A percentile compares a stretch with the other conserved stretches of the same genome.
Conservation (phyloP, 2,797 vertebrate species). For the Microctenopoma steveboyesi region DNA sequence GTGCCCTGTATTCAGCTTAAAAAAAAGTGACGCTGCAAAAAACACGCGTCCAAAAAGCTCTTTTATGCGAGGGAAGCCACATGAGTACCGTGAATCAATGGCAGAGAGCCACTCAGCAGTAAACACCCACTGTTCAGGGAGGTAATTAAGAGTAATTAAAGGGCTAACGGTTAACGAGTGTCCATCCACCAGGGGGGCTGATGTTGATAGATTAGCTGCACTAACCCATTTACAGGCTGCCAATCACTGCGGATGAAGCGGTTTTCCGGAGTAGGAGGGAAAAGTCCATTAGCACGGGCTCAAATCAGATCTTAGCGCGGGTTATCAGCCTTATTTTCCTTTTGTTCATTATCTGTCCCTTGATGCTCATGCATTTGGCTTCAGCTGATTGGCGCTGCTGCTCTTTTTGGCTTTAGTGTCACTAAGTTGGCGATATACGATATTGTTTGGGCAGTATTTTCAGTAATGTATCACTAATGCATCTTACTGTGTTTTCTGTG, state of each 20-base stretch:
- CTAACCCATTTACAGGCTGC: slow-evolving; percentile 81
- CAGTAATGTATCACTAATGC: slow-evolving; percentile 78
- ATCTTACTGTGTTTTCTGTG: slow-evolving; percentile 53
- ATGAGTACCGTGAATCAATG: slow-evolving; percentile 43
- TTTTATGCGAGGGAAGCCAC: slow-evolving; percentile 37
- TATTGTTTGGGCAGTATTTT: slow-evolving; percentile 70
- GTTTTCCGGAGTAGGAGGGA: slow-evolving; percentile 84
- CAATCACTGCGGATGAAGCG: slow-evolving; percentile 82
- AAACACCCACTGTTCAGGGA: slow-evolving; percentile 76
- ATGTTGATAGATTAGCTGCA: slow-evolving; percentile 82
- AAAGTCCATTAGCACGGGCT: slow-evolving; percentile 83
- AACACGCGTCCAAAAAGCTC: slow-evolving; percentile 7
- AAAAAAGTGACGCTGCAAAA: background rate
- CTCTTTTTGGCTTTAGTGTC: slow-evolving; percentile 76
- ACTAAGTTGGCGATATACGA: slow-evolving; percentile 77
- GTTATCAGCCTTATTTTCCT: slow-evolving; percentile 84
- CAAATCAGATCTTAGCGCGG: slow-evolving; percentile 82
- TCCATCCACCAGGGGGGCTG: slow-evolving; percentile 74
- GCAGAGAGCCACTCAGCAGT: slow-evolving; percentile 66
- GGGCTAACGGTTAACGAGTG: slow-evolving; percentile 80
- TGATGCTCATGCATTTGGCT: slow-evolving; percentile 79
- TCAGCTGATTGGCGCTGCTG: slow-evolving; percentile 77
- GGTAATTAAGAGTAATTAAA: slow-evolving; percentile 86
- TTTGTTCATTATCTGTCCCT: slow-evolving; percentile 83
- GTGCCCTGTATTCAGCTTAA: background rate